These are phyloP conservation scores for Siphlonurus alternatus DNA, from an alignment of 2,888 invertebrate species.

Conservation along the genomic window DNA sequence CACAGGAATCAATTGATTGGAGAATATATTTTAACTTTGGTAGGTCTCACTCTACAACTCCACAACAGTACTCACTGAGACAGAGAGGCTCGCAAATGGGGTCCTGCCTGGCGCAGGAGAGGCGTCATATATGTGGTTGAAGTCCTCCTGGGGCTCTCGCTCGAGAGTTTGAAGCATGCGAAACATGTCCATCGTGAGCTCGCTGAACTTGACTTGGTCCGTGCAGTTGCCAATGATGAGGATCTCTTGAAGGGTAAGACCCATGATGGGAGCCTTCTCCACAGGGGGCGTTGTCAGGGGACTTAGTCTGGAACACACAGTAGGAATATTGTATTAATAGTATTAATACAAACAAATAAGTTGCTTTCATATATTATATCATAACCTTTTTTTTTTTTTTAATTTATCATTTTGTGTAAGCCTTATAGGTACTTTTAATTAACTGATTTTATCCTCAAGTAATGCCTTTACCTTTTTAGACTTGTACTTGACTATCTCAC, in stretches of 20 bases:
- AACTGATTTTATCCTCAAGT: too few species aligned
- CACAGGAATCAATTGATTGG: not conserved
- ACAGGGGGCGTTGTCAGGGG: constrained; percentile 71
- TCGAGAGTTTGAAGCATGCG: constrained; percentile 91
- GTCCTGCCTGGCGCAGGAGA: constrained; percentile 51
- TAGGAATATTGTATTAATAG: not conserved
- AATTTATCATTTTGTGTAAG: too few species aligned
- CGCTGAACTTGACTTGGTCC: constrained; percentile 90
- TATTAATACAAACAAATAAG: constrained; percentile 25
- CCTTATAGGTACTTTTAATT: too few species aligned
- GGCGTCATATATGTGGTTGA: constrained; percentile 52
- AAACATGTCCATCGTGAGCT: constrained; percentile 95
- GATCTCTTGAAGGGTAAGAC: constrained; percentile 79
- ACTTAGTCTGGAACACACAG: constrained; percentile 42
- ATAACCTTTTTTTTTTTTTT: too few species aligned
- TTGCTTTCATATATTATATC: constrained; percentile 14
- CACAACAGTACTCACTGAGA: constrained; percentile 6
- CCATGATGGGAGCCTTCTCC: constrained; percentile 74
- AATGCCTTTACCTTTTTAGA: too few species aligned
- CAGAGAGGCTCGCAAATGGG: constrained; percentile 34
- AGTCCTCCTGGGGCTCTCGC: constrained; percentile 73
- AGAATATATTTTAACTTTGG: constrained; percentile 21
- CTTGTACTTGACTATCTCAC: too few species aligned
- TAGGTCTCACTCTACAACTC: constrained; percentile 25
- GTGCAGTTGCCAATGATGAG: constrained; percentile 84